These are phyloP conservation scores for Drosophila ironensis DNA, from an alignment of 1,140 invertebrate species.

Conservation along the genomic window DNA sequence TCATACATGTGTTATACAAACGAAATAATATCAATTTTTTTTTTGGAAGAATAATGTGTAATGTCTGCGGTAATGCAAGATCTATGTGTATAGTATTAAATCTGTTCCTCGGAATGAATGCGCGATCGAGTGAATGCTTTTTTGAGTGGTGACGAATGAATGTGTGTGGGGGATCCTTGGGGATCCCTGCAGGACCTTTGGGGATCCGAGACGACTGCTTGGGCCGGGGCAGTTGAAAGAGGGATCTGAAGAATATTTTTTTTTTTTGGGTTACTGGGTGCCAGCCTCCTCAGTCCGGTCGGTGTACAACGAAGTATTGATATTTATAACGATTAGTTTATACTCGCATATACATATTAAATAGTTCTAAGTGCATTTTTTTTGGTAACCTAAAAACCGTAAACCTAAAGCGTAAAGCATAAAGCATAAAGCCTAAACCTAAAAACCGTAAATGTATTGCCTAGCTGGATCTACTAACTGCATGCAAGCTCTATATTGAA, in stretches of 20 bases:
- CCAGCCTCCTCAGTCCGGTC: slow-evolving; percentile 10
- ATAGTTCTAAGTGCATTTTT: slow-evolving; percentile 70
- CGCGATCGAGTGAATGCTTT: too few species aligned
- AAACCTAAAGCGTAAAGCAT: too few species aligned
- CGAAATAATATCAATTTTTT: slow-evolving; percentile 9
- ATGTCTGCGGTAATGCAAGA: slow-evolving; percentile 44
- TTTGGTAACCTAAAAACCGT: slow-evolving; percentile 68
- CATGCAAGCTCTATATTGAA: slow-evolving; percentile 11
- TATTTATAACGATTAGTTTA: slow-evolving; percentile 46
- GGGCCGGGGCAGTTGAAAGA: too few species aligned
- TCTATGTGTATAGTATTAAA: slow-evolving; percentile 73
- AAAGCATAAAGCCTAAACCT: too few species aligned
- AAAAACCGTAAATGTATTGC: slow-evolving; percentile 43
- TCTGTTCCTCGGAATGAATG: slow-evolving; percentile 72
- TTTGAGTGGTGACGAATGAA: background rate
- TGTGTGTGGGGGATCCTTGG: background rate
- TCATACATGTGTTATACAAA: slow-evolving; percentile 61
- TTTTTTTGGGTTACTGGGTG: background rate
- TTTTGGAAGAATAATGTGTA: slow-evolving; percentile 13
- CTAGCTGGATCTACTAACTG: slow-evolving; percentile 32
- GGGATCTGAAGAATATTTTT: too few species aligned
- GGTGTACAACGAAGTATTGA: slow-evolving; percentile 74
- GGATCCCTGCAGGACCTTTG: background rate
- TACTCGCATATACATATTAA: slow-evolving; percentile 62
- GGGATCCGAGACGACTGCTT: too few species aligned